Evolutionary conservation across 2,113 vertebrate genomes (phyloP).

Genomic region (Argyrosomus japonicus): DNA sequence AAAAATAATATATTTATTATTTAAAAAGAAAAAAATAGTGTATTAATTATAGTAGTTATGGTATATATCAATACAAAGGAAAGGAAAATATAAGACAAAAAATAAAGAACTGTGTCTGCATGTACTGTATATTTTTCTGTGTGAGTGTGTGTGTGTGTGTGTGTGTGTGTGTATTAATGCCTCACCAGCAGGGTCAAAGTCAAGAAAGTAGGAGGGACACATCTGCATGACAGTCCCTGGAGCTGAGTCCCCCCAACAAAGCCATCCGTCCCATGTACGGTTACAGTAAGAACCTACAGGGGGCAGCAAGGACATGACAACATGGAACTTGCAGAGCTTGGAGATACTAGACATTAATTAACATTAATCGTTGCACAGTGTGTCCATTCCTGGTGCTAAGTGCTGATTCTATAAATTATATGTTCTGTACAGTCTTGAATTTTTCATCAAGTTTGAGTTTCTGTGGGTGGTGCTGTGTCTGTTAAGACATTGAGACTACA

Average conservation of each 20-base stretch:
- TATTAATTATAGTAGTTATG: no score
- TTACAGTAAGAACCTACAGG: conserved; percentile 82
- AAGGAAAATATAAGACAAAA: not conserved
- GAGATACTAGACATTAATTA: not conserved
- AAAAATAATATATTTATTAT: no score
- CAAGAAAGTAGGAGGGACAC: conserved; percentile 82
- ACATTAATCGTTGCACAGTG: no score
- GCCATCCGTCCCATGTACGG: conserved; percentile 87
- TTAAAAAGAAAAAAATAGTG: no score
- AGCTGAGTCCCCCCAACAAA: conserved; percentile 83
- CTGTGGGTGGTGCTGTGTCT: no score
- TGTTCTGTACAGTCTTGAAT: no score
- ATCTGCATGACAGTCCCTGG: conserved; percentile 79
- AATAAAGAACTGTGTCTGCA: not conserved
- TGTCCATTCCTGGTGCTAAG: no score
- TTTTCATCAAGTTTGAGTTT: no score
- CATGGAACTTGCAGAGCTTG: not conserved
- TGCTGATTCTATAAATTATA: no score
- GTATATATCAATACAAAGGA: not conserved
- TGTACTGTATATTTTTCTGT: no score
- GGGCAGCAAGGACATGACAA: conserved; percentile 25
- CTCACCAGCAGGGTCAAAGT: conserved; percentile 84
- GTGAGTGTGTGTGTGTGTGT: not conserved
- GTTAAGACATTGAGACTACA: no score
- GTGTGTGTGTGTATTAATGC: not conserved